Conservation (phyloP, 2,113 vertebrate genomes). For the Oxyruncus cristatus region DNA sequence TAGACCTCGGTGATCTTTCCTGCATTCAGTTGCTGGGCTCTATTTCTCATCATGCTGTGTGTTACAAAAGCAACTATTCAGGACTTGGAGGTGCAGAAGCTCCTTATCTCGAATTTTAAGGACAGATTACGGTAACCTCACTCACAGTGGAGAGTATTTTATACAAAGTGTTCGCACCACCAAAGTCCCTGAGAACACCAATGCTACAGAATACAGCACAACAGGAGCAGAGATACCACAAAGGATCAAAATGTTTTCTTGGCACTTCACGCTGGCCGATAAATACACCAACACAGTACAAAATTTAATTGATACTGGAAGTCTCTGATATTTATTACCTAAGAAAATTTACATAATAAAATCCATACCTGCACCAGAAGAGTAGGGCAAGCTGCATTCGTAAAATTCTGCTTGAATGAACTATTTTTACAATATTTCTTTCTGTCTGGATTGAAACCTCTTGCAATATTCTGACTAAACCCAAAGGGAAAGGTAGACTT, state of each 20-base stretch:
- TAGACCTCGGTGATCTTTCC: constrained; percentile 34
- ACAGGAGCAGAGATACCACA: neutral
- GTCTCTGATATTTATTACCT: neutral
- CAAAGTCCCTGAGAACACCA: neutral
- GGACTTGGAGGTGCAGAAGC: neutral
- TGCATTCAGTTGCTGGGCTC: neutral
- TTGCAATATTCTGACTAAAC: neutral
- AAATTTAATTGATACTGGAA: neutral
- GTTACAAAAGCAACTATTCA: constrained; percentile 1
- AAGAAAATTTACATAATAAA: neutral
- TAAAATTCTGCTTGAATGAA: neutral
- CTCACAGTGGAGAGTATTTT: neutral
- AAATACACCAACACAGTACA: neutral
- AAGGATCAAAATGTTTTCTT: neutral
- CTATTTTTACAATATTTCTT: neutral
- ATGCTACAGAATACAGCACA: neutral
- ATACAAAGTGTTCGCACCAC: neutral
- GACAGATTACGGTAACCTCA: neutral
- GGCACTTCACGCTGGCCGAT: neutral
- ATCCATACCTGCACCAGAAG: neutral
- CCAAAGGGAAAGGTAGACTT: neutral
- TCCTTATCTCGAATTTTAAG: constrained; percentile 2
- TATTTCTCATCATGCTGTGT: neutral
- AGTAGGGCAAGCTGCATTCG: neutral
- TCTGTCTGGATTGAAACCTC: neutral